Base-by-base conservation (phyloP, 2,888 invertebrate genomes). In the Sipunculus nudus region DNA sequence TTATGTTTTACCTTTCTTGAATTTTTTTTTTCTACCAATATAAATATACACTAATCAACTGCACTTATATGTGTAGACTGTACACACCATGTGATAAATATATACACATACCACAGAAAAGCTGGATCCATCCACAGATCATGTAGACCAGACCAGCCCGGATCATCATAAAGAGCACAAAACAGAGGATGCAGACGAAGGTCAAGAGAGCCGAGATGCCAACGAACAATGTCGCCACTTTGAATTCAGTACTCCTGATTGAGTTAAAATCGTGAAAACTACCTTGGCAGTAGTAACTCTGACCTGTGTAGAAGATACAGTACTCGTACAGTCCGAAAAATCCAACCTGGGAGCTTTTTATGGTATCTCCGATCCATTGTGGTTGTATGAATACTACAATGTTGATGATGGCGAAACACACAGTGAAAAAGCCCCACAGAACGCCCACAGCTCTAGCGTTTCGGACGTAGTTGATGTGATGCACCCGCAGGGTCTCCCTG, bases 361-460 rank as follows among this genome's bases (percentile, higher is more conserved):
- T 71, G 3, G 83, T 80, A 61, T 84, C 83, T 1, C 84, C 85
- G 38, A 86, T 79, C 85, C 85, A 85, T 53, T 83, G 81, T 43
- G 96, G 96, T 65, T 96, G 96, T 60, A 97, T 91, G 84, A 98
- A 96, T 3, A 95, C 93, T 32, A 98, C 94, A 73, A 94, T 90
- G 77, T 92, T 91, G 79, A 99, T 94, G 79, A 98, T 95, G 68
- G 94, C 94, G 84, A 94, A 96, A 86, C 96, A 96, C 81, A 97
- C 92, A 71, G 95, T 94, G 85, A 98, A 96, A 80, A 98, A 93
- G 66, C 93, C 96, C 98, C 98, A 98, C 72, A 97, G 88, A 63
- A 97, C 96, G 53, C 95, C 96, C 68, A 98, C 94, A 50, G 96
- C 96, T 59, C 84, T 73, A 48, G 85, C 84, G 75, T 86, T 84